Percentiles rank a stretch among this genome's conserved stretches.
Conservation (phyloP, 2,888 invertebrate species). For the Drosophila helvetica region DNA sequence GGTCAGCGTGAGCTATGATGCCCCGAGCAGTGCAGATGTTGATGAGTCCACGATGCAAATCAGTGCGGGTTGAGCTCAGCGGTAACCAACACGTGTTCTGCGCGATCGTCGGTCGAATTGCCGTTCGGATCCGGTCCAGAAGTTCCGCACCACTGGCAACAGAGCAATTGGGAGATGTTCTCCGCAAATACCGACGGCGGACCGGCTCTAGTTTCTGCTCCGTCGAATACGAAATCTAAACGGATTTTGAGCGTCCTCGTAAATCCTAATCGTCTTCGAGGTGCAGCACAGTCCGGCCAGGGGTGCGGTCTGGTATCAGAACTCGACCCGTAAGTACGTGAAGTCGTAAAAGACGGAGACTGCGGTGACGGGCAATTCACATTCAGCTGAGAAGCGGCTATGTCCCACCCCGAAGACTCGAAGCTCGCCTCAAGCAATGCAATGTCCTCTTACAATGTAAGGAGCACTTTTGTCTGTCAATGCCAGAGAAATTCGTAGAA, state of each 20-base stretch:
- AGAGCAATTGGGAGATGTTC: constrained; percentile 35
- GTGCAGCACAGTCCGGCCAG: constrained; percentile 12
- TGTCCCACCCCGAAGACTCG: not conserved
- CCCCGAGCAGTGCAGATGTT: constrained; percentile 5
- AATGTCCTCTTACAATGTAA: constrained; percentile 66
- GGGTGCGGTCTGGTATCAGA: constrained; percentile 22
- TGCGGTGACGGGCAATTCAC: constrained; percentile 26
- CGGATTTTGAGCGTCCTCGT: constrained; percentile 73
- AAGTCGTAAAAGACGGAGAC: constrained; percentile 63
- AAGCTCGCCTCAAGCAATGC: constrained; percentile 9
- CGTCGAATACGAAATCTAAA: constrained; percentile 71
- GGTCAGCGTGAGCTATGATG: constrained; percentile 40
- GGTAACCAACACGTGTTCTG: constrained; percentile 61
- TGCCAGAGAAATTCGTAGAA: constrained; percentile 53
- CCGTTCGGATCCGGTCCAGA: not conserved
- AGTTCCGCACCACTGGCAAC: not conserved
- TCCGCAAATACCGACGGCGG: constrained; percentile 49
- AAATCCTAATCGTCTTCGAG: constrained; percentile 67
- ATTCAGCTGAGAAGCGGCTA: constrained; percentile 41
- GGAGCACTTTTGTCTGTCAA: constrained; percentile 51
- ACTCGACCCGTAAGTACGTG: constrained; percentile 59
- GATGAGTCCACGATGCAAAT: constrained; percentile 52
- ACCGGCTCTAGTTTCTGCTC: constrained; percentile 62
- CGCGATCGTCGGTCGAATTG: constrained; percentile 18
- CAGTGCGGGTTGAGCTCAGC: constrained; percentile 54